These are phyloP conservation scores for Rissa tridactyla DNA, from an alignment of 2,113 vertebrate species.

Conservation along the genomic window DNA sequence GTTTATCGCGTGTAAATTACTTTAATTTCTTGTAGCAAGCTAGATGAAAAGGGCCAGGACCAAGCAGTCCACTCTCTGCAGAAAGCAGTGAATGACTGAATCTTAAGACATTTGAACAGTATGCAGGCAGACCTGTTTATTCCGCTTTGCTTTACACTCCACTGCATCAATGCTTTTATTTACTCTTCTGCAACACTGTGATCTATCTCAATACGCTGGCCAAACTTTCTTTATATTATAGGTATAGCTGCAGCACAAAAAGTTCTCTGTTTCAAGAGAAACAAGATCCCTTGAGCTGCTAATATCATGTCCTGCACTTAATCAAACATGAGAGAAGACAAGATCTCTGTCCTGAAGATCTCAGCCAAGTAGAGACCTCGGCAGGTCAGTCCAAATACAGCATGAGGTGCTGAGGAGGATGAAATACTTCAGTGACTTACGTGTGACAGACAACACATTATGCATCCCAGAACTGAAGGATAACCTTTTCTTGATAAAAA, in stretches of 20 bases:
- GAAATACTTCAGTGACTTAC: neutral
- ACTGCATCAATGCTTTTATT: neutral
- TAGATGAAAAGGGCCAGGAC: neutral
- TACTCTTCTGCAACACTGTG: no score
- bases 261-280: neutral
- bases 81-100: neutral
- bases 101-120: neutral
- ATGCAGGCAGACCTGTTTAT: neutral
- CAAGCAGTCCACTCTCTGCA: neutral
- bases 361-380: neutral
- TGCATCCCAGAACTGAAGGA: neutral
- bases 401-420: rapidly evolving
- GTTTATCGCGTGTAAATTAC: neutral
- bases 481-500: neutral
- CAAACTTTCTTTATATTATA: neutral
- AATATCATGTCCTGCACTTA: neutral
- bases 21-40: neutral
- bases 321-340: neutral
- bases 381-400: neutral
- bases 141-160: neutral
- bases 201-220: neutral
- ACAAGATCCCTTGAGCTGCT: neutral
- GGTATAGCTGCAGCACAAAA: neutral
- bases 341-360: neutral
- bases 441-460: neutral